Evolutionary conservation across 2,888 invertebrate species (phyloP), one percentile per base, ranked within the genome.

Genomic region (Oscheius myriophilus): DNA sequence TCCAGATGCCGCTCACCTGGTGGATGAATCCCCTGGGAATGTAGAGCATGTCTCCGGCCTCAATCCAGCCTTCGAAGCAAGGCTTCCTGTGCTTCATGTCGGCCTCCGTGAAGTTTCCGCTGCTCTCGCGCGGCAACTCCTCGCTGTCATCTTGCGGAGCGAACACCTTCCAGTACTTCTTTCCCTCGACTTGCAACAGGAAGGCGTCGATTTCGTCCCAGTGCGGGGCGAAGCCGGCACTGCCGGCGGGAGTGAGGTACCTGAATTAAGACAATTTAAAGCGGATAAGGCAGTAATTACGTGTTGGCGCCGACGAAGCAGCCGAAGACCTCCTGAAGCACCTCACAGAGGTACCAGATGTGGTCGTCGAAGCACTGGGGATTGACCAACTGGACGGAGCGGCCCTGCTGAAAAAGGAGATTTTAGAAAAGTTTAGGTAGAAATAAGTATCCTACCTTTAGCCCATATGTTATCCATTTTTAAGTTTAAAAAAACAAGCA

Each of bases 171-270:
- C 97, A 98, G 75, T 92, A 91, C 87, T 98, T 98, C 82, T 92
- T 91, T 0, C 98, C 98, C 88, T 98, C 97, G 1, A 96, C 89
- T 89, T 98, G 98, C 57, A 98, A 87, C 55, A 98, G 92, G 87
- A 98, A 98, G 0, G 96, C 97, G 88, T 98, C 98, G 76, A 98
- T 97, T 86, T 98, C 98, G 88, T 98, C 98, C 87, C 92, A 97
- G 88, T 98, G 98, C 0, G 97, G 97, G 0, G 97, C 97, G 89
- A 98, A 98, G 0, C 98, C 98, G 89, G 97, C 96, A 79, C 93
- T 93, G 70, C 92, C 92, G 0, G 95, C 92, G 2, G 98, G 98
- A 0, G 98, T 98, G 64, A 97, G 88, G 86, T 98, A 98, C 1
- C 88, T 88, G 70, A 23, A 55, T 21, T 18, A 1, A 33, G 14